A percentile compares a stretch with the other conserved stretches of the same genome.
Evolutionary conservation across 2,888 invertebrate genomes (phyloP).

Genomic region (Anagyrus pseudococci): DNA sequence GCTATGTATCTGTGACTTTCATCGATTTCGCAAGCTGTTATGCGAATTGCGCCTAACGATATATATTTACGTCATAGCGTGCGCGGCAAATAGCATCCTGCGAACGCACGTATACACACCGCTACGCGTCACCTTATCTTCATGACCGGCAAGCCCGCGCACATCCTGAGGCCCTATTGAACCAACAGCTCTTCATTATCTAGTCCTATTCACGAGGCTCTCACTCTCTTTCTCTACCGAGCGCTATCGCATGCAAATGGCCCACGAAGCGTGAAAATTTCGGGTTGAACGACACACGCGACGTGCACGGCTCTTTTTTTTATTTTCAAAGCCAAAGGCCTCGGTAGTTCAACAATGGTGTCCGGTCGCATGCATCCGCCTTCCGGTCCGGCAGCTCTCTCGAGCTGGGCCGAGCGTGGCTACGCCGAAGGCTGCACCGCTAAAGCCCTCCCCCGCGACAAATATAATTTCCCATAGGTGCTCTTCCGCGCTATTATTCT

Average conservation of each 20-base stretch:
- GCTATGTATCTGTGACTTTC: background rate
- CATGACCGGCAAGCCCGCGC: background rate
- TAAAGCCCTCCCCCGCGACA: constrained; percentile 48
- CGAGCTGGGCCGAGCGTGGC: constrained; percentile 48
- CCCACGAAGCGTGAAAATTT: constrained; percentile 36
- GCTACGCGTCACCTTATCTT: background rate
- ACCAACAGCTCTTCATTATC: background rate
- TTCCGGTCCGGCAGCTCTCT: constrained; percentile 47
- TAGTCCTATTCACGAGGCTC: constrained; percentile 9
- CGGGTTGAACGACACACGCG: constrained; percentile 35
- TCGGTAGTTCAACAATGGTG: constrained; percentile 13
- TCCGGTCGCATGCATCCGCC: constrained; percentile 43
- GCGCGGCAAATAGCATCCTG: too few species aligned
- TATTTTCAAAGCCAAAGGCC: constrained; percentile 10
- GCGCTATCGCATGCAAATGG: constrained; percentile 9
- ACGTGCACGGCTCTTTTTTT: background rate
- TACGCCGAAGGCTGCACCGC: constrained; percentile 18
- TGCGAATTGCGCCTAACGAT: background rate
- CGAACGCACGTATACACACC: background rate
- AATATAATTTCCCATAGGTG: constrained; percentile 55
- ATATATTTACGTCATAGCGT: too few species aligned
- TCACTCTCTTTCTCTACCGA: too few species aligned
- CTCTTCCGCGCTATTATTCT: constrained; percentile 58
- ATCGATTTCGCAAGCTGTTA: background rate
- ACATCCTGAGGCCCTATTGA: background rate